Conservation (phyloP, 2,888 invertebrate genomes). For the Philonicus albiceps region DNA sequence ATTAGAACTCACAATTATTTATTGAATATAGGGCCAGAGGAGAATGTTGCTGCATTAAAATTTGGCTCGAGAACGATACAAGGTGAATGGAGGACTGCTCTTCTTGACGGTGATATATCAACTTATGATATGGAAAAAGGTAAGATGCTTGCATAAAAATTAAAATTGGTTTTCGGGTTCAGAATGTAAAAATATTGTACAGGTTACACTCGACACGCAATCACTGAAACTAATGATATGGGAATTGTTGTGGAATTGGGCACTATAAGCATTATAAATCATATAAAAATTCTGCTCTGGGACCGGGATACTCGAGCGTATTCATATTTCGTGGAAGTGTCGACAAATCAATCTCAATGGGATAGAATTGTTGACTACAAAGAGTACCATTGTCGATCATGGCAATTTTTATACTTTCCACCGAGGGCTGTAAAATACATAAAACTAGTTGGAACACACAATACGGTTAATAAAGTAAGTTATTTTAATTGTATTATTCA, state of each 20-base stretch:
- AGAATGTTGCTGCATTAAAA: slow-evolving; percentile 86
- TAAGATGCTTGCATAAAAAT: slow-evolving; percentile 59
- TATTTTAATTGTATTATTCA: neutral
- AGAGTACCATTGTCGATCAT: slow-evolving; percentile 91
- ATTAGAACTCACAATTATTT: neutral
- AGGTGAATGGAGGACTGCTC: slow-evolving; percentile 87
- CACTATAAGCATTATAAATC: slow-evolving; percentile 89
- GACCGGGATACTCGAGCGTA: slow-evolving; percentile 84
- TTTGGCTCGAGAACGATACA: slow-evolving; percentile 86
- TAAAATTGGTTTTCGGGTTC: neutral
- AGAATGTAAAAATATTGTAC: neutral
- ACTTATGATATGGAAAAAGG: slow-evolving; percentile 93
- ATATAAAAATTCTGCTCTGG: slow-evolving; percentile 91
- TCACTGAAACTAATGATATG: slow-evolving; percentile 77
- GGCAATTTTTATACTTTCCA: slow-evolving; percentile 94
- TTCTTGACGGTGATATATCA: slow-evolving; percentile 88
- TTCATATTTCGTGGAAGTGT: slow-evolving; percentile 73
- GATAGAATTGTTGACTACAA: slow-evolving; percentile 92
- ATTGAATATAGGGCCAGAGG: slow-evolving; percentile 76
- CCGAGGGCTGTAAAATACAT: slow-evolving; percentile 87
- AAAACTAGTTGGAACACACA: slow-evolving; percentile 87
- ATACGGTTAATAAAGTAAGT: slow-evolving; percentile 88
- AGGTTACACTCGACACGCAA: slow-evolving; percentile 86
- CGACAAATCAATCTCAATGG: slow-evolving; percentile 96
- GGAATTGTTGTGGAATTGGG: slow-evolving; percentile 87